phyloP scores from a whole-genome alignment of 2,113 vertebrate genomes.

The Melanotaenia duboulayi region DNA sequence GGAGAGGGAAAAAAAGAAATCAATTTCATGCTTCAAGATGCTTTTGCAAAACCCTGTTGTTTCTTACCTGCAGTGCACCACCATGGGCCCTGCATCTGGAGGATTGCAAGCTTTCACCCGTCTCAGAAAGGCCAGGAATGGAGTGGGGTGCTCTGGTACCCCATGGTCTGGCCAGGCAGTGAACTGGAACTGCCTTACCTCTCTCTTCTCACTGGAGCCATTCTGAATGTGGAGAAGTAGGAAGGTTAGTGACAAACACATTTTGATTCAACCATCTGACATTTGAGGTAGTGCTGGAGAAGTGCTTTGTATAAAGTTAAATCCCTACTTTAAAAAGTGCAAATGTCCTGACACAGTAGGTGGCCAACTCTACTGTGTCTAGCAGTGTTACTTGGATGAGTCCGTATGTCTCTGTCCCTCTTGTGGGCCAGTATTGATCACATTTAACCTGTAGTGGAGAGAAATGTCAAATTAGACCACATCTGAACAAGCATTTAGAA shows the following conservation, averaged over 20 bases:
- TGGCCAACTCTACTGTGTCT: constrained; percentile 96
- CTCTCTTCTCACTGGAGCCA: constrained; percentile 97
- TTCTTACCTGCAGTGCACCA: constrained; percentile 97
- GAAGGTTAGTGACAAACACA: constrained; percentile 9
- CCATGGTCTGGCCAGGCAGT: constrained; percentile 99
- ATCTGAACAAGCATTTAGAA: background rate
- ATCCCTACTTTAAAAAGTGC: constrained; percentile 95
- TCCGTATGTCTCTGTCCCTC: constrained; percentile 95
- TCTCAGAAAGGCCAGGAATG: constrained; percentile 95
- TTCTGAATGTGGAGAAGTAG: constrained; percentile 81
- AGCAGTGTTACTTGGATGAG: constrained; percentile 95
- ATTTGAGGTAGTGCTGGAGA: background rate
- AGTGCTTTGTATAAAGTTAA: background rate
- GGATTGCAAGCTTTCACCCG: constrained; percentile 98
- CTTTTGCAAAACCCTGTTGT: constrained; percentile 40
- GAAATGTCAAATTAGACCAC: constrained; percentile 22
- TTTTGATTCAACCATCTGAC: background rate
- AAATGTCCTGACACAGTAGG: constrained; percentile 96
- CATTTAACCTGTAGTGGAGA: constrained; percentile 92
- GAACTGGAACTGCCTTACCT: constrained; percentile 98
- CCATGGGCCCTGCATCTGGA: constrained; percentile 97
- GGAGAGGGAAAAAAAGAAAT: constrained; percentile 54
- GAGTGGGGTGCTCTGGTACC: constrained; percentile 97
- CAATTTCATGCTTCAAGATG: constrained; percentile 68
- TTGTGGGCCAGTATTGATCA: constrained; percentile 98